A percentile compares a stretch with the other conserved stretches of the same genome.
phyloP scores from a whole-genome alignment of 2,888 invertebrate species.

The Caenorhabditis drosophilae region DNA sequence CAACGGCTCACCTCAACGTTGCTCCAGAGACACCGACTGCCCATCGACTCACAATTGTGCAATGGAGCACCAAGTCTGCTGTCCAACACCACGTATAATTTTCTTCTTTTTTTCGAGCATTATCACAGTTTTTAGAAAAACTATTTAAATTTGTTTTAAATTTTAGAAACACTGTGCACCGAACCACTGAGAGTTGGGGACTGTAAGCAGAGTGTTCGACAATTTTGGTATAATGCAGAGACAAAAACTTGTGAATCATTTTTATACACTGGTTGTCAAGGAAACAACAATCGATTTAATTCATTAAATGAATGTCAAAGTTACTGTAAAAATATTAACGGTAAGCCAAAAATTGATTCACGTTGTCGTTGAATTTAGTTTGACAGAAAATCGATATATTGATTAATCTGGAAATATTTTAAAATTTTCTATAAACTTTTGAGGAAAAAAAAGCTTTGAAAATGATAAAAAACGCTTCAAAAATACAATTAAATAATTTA shows the following conservation, averaged over 20 bases:
- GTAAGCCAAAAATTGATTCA: too few relatives aligned
- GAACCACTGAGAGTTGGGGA: constrained; percentile 54
- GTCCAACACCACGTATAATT: constrained; percentile 52
- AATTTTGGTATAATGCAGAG: constrained; percentile 55
- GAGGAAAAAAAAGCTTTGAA: constrained; percentile 6
- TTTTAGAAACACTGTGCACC: constrained; percentile 55
- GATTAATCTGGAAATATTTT: background rate
- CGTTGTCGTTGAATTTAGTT: too few relatives aligned
- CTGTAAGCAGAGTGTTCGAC: constrained; percentile 53
- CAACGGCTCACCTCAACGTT: constrained; percentile 51
- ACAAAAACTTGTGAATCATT: constrained; percentile 49
- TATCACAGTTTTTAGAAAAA: constrained; percentile 2
- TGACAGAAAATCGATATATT: background rate
- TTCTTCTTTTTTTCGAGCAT: background rate
- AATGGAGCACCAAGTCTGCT: constrained; percentile 53
- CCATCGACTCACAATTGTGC: constrained; percentile 53
- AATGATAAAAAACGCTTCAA: background rate
- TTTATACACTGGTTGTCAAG: constrained; percentile 53
- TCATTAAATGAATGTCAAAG: constrained; percentile 55
- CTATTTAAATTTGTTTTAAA: too few relatives aligned
- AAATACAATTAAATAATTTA: too few relatives aligned
- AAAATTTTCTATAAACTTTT: too few relatives aligned
- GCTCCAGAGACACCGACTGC: constrained; percentile 50
- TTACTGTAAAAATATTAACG: constrained; percentile 53
- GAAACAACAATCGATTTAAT: constrained; percentile 55